These are phyloP conservation scores for Leptobrachium leishanense DNA, from an alignment of 2,113 vertebrate species.

Conservation along the genomic window DNA sequence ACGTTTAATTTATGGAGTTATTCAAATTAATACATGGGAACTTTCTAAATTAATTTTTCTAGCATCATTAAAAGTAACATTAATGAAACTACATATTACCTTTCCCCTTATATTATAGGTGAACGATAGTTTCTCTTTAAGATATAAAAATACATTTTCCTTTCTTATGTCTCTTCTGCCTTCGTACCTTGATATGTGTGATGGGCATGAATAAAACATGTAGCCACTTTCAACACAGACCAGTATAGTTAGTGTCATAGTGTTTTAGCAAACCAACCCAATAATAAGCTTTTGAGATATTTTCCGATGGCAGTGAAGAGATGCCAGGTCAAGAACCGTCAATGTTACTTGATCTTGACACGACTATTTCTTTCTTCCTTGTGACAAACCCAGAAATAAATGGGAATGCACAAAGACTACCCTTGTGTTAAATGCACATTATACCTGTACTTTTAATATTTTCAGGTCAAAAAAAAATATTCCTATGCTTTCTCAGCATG, in stretches of 20 bases:
- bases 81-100: too few relatives aligned
- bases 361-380: slow-evolving; percentile 59
- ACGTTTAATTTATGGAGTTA: too few relatives aligned
- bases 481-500: slow-evolving; percentile 79
- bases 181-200: slow-evolving; percentile 5
- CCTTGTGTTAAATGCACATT: slow-evolving; percentile 82
- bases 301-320: slow-evolving; percentile 68
- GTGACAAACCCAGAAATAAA: slow-evolving; percentile 63
- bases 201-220: slow-evolving; percentile 21
- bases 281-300: slow-evolving; percentile 56
- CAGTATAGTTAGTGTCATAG: slow-evolving; percentile 47
- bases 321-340: slow-evolving; percentile 81
- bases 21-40: too few relatives aligned
- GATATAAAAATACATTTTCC: not conserved
- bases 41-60: too few relatives aligned
- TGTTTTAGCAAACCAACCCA: slow-evolving; percentile 57
- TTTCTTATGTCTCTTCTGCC: not conserved
- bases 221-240: slow-evolving; percentile 51
- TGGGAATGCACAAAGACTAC: slow-evolving; percentile 74
- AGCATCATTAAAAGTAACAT: too few relatives aligned
- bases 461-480: slow-evolving; percentile 82
- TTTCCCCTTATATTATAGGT: too few relatives aligned
- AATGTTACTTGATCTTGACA: slow-evolving; percentile 74
- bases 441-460: slow-evolving; percentile 86
- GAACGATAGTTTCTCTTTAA: not conserved